A percentile compares a stretch with the other conserved stretches of the same genome.
phyloP scores from a whole-genome alignment of 2,797 vertebrate species.

The Diplodus puntazzo region DNA sequence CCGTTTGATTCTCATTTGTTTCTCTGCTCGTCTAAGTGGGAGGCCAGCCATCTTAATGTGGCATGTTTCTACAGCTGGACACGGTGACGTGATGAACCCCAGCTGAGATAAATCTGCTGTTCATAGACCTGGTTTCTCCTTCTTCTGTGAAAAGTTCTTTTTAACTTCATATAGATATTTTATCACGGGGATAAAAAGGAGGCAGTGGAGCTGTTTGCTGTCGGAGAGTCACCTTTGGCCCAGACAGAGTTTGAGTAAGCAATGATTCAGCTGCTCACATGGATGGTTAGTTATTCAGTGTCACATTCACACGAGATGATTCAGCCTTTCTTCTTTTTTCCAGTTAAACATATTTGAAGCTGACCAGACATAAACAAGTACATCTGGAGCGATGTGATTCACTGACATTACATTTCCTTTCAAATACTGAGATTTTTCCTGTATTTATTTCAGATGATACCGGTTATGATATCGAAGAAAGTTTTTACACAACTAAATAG shows the following conservation, averaged over 20 bases:
- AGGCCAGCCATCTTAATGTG: background rate
- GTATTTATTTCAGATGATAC: background rate
- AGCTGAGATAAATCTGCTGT: rapidly evolving
- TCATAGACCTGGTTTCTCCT: background rate
- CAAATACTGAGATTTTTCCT: no score
- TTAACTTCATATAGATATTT: background rate
- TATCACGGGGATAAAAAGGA: background rate
- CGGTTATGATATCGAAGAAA: background rate
- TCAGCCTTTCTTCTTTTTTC: no score
- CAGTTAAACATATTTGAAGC: background rate
- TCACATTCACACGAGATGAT: background rate
- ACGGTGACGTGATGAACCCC: background rate
- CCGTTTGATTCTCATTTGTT: background rate
- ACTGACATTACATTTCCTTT: no score
- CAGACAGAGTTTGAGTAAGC: background rate
- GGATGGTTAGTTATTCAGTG: no score
- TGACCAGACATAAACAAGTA: no score
- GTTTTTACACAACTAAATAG: background rate
- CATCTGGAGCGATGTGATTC: background rate
- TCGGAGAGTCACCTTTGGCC: background rate
- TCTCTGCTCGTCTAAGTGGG: slow-evolving; percentile 9
- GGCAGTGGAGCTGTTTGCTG: background rate
- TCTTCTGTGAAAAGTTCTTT: background rate
- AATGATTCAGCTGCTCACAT: background rate
- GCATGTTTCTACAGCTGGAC: slow-evolving; percentile 54